Conservation (phyloP, 2,888 invertebrate species). For the Loripinus fragilis region DNA sequence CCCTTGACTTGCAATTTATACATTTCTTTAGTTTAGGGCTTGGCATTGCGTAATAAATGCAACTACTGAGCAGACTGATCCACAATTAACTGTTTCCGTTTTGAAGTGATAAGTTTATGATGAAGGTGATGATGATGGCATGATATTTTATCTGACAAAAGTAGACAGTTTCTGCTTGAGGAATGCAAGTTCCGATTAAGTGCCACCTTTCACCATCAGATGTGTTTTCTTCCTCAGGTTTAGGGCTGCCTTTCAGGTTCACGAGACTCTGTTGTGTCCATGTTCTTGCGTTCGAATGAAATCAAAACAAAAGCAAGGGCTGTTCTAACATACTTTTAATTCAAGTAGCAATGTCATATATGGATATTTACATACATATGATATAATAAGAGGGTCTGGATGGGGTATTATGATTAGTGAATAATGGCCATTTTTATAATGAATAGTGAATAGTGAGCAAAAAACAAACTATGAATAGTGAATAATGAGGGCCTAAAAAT, state of each 20-base stretch:
- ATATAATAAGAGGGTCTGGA: too few species aligned
- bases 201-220: conserved; percentile 29
- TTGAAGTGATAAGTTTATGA: conserved; percentile 43
- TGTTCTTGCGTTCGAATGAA: background rate
- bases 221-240: conserved; percentile 3
- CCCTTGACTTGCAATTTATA: too few species aligned
- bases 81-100: conserved; percentile 34
- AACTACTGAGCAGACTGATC: conserved; percentile 43
- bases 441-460: too few species aligned
- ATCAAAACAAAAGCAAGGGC: background rate
- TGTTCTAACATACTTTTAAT: too few species aligned
- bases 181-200: conserved; percentile 31
- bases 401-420: too few species aligned
- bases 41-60: conserved; percentile 33
- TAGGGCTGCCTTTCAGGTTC: conserved; percentile 1
- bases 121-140: conserved; percentile 47
- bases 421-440: too few species aligned
- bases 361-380: too few species aligned
- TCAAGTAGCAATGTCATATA: too few species aligned
- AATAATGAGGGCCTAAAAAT: too few species aligned
- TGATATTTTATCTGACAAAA: conserved; percentile 47
- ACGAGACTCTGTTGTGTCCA: background rate
- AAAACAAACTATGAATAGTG: too few species aligned
- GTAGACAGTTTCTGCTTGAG: conserved; percentile 48
- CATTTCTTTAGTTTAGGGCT: conserved; percentile 43